A percentile compares a stretch with the other conserved stretches of the same genome.
phyloP scores from a whole-genome alignment of 2,113 vertebrate genomes.

The Bubo blakistoni region DNA sequence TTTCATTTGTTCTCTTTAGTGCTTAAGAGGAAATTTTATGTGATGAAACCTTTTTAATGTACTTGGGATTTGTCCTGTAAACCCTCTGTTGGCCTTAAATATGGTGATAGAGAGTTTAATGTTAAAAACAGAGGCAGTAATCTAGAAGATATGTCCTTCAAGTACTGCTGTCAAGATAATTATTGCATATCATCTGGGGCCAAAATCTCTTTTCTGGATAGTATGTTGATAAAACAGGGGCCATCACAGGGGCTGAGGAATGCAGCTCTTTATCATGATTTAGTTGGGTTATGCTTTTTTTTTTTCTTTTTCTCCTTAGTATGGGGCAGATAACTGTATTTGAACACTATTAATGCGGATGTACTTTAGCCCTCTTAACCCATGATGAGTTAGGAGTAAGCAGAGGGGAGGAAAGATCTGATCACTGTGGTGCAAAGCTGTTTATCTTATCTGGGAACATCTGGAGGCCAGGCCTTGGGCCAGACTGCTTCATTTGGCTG shows the following conservation, averaged over 20 bases:
- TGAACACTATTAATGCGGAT: not conserved
- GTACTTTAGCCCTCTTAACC: not conserved
- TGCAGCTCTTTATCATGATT: not conserved
- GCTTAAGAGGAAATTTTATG: not conserved
- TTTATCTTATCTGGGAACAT: not conserved
- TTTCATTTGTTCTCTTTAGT: not conserved
- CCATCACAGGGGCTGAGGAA: not conserved
- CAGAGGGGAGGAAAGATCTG: not conserved
- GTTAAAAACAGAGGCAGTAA: not conserved
- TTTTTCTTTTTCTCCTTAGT: not conserved
- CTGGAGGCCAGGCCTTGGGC: not conserved
- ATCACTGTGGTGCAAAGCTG: accelerated
- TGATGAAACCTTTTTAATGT: not conserved
- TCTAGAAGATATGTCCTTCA: not conserved
- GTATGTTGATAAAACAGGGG: not conserved
- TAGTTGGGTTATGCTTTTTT: not conserved
- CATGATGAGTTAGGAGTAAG: not conserved
- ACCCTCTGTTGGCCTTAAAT: not conserved
- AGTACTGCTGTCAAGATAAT: not conserved
- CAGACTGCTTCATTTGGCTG: not conserved
- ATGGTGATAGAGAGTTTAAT: not conserved
- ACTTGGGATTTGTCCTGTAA: constrained; percentile 6
- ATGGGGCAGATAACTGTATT: not conserved
- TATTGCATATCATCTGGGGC: not conserved
- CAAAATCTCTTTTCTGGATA: not conserved